Conservation (phyloP, 2,888 invertebrate genomes). For the Megamerina dolium region DNA sequence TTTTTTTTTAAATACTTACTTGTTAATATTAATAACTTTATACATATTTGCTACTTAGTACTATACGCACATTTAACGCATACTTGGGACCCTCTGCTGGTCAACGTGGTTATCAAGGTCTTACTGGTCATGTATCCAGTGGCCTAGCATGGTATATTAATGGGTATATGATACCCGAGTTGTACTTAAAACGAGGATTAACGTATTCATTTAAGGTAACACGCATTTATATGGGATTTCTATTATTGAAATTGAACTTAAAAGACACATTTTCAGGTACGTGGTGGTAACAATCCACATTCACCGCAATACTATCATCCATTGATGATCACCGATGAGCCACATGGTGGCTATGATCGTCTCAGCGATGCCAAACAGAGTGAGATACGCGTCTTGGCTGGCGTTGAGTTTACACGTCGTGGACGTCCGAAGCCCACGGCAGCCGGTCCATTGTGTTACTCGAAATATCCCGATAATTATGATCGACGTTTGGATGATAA, state of each 20-base stretch:
- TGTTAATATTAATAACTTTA: background rate
- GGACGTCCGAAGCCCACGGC: constrained; percentile 74
- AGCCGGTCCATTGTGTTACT: constrained; percentile 76
- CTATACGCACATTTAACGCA: constrained; percentile 72
- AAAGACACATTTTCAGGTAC: constrained; percentile 46
- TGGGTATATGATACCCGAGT: constrained; percentile 78
- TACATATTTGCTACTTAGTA: constrained; percentile 47
- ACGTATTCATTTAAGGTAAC: constrained; percentile 72
- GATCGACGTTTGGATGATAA: constrained; percentile 76
- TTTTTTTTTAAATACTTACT: background rate
- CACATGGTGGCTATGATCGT: constrained; percentile 74
- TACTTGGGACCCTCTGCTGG: constrained; percentile 81
- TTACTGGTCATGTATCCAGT: constrained; percentile 63
- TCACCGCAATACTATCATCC: constrained; percentile 82
- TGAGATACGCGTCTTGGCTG: constrained; percentile 68
- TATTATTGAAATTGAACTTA: too few relatives aligned
- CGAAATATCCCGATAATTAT: constrained; percentile 57
- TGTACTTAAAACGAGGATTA: constrained; percentile 78
- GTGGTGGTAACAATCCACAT: constrained; percentile 85
- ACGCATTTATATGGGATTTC: too few relatives aligned
- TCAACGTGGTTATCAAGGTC: constrained; percentile 67
- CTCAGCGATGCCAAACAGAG: constrained; percentile 65
- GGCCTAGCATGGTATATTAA: constrained; percentile 89
- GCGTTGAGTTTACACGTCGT: constrained; percentile 74
- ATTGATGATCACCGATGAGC: constrained; percentile 78